Evolutionary conservation across 2,797 vertebrate species (phyloP).

Genomic region (Potorous gilbertii): DNA sequence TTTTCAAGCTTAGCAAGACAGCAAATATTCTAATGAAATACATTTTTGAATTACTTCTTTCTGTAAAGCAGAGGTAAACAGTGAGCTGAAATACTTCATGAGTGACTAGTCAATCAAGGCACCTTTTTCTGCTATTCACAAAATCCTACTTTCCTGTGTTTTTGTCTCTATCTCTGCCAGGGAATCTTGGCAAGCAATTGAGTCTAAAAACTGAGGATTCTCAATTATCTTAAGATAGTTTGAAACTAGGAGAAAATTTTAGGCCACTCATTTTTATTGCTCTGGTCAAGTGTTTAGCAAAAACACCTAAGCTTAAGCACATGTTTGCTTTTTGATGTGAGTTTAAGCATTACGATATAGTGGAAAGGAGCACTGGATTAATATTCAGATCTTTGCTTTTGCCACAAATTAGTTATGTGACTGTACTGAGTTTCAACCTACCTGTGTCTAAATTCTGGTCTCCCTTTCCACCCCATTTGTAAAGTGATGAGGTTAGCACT

Average conservation of each 20-base stretch:
- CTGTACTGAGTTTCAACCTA: background rate
- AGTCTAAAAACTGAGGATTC: background rate
- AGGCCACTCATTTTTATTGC: background rate
- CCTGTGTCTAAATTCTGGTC: background rate
- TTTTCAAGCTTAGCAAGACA: background rate
- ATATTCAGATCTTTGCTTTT: background rate
- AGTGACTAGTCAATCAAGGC: background rate
- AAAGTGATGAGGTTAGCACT: background rate
- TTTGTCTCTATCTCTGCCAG: background rate
- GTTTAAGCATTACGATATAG: background rate
- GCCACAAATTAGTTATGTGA: background rate
- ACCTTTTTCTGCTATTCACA: background rate
- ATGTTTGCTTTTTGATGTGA: background rate
- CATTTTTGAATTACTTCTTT: background rate
- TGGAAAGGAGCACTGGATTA: background rate
- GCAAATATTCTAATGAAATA: background rate
- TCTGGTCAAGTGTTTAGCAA: background rate
- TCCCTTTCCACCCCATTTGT: background rate
- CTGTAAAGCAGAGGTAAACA: background rate
- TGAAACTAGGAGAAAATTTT: background rate
- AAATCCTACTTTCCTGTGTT: background rate
- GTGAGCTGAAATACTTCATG: background rate
- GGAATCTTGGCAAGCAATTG: background rate
- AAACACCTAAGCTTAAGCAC: background rate
- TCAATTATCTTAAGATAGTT: background rate